A percentile compares a stretch with the other conserved stretches of the same genome.
These are phyloP conservation scores for Leptobrachium leishanense DNA, from an alignment of 2,113 vertebrate species.

Conservation along the genomic window DNA sequence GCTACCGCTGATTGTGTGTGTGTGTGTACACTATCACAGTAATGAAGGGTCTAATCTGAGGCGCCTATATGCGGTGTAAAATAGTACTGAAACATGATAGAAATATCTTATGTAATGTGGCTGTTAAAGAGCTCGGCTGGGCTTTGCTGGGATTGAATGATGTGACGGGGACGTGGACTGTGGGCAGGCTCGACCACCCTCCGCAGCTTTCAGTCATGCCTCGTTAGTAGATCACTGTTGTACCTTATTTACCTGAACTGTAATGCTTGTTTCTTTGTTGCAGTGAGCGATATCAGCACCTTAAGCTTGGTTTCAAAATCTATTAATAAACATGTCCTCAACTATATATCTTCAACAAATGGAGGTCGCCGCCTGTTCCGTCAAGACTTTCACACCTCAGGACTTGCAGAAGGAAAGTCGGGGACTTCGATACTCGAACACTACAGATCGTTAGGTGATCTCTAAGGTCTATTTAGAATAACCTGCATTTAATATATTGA, in stretches of 20 bases:
- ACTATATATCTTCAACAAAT: constrained; percentile 73
- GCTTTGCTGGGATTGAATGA: no score
- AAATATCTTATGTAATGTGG: no score
- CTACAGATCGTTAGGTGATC: constrained; percentile 82
- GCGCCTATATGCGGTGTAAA: no score
- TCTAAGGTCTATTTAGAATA: neutral
- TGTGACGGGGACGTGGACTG: no score
- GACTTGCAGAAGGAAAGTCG: constrained; percentile 48
- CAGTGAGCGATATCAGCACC: constrained; percentile 82
- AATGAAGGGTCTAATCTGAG: no score
- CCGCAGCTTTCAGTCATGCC: no score
- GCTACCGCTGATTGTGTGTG: no score
- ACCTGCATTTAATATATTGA: neutral
- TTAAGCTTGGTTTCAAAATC: constrained; percentile 86
- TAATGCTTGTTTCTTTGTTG: constrained; percentile 48
- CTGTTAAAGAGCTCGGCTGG: no score
- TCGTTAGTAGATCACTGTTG: no score
- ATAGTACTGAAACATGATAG: no score
- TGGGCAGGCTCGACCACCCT: no score
- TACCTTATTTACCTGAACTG: neutral
- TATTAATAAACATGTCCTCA: constrained; percentile 63
- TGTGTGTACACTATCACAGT: no score
- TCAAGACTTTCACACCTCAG: constrained; percentile 69
- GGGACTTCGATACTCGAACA: constrained; percentile 60
- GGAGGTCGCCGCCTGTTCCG: constrained; percentile 75